Evolutionary conservation across 2,888 invertebrate species (phyloP).

Genomic region (Drosophila atripex): DNA sequence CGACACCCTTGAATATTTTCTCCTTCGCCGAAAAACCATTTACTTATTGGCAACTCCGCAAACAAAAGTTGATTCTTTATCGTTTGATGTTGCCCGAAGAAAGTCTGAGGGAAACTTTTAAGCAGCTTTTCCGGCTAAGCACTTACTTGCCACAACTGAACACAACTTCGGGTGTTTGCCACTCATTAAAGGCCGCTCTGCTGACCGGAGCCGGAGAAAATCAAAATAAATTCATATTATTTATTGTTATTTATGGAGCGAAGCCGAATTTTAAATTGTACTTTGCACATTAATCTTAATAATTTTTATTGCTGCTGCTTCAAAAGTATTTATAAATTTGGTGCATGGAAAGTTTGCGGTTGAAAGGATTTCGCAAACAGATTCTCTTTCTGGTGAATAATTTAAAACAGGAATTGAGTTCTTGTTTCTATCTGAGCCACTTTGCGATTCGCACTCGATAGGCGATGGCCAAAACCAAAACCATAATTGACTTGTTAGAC

Average conservation of each 20-base stretch:
- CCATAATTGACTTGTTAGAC: conserved; percentile 72
- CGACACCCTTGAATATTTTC: conserved; percentile 6
- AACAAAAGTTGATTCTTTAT: conserved; percentile 8
- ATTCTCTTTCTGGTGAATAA: not conserved
- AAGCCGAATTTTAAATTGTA: conserved; percentile 34
- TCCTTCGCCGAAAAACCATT: conserved; percentile 17
- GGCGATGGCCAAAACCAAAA: conserved; percentile 15
- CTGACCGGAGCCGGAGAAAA: not conserved
- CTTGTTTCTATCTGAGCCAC: not conserved
- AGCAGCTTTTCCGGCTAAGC: conserved; percentile 41
- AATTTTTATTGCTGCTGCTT: conserved; percentile 62
- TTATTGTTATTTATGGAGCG: conserved; percentile 31
- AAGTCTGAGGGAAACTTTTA: conserved; percentile 25
- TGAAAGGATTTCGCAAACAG: not conserved
- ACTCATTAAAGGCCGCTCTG: conserved; percentile 37
- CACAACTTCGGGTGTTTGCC: conserved; percentile 29
- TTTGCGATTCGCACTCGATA: not conserved
- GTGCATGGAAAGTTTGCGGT: not conserved
- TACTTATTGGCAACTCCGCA: conserved; percentile 17
- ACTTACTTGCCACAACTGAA: conserved; percentile 54
- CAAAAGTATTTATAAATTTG: conserved; percentile 26
- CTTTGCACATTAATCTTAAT: conserved; percentile 67
- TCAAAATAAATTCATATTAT: conserved; percentile 43
- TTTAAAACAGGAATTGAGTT: not conserved
- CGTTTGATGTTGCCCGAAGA: conserved; percentile 36